phyloP scores from a whole-genome alignment of 2,113 vertebrate genomes.

The Chinchilla lanigera region DNA sequence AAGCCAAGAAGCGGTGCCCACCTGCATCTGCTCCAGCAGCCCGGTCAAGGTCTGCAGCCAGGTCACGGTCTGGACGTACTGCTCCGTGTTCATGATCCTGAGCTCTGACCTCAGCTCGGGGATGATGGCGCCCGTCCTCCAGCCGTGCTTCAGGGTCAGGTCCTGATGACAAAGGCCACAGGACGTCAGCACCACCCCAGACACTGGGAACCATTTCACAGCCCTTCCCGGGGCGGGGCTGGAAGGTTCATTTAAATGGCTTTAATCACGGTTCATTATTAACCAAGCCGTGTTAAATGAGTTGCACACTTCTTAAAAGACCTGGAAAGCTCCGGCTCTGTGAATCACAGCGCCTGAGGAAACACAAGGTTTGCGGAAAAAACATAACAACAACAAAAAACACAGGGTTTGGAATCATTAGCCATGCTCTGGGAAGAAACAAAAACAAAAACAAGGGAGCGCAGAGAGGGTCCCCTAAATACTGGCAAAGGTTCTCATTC shows the following conservation, averaged over 20 bases:
- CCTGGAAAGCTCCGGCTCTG: neutral
- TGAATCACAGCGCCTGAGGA: neutral
- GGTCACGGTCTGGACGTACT: slow-evolving; percentile 94
- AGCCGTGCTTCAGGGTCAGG: slow-evolving; percentile 98
- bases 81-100: slow-evolving; percentile 97
- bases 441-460: neutral
- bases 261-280: slow-evolving; percentile 41
- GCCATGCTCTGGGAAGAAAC: neutral
- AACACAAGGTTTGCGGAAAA: neutral
- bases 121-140: slow-evolving; percentile 98
- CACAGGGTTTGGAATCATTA: neutral
- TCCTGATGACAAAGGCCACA: slow-evolving; percentile 88
- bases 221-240: neutral
- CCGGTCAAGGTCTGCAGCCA: slow-evolving; percentile 97
- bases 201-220: neutral
- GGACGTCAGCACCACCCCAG: slow-evolving; percentile 34
- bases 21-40: slow-evolving; percentile 98
- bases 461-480: neutral
- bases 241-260: slow-evolving; percentile 13
- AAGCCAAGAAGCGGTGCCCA: slow-evolving; percentile 77
- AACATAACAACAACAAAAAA: neutral
- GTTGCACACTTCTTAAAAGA: slow-evolving; percentile 53
- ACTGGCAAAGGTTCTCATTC: neutral
- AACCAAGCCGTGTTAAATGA: neutral
- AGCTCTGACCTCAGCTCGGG: slow-evolving; percentile 96